Evolutionary conservation across 2,888 invertebrate genomes (phyloP).

Genomic region (Limnephilus rhombicus): DNA sequence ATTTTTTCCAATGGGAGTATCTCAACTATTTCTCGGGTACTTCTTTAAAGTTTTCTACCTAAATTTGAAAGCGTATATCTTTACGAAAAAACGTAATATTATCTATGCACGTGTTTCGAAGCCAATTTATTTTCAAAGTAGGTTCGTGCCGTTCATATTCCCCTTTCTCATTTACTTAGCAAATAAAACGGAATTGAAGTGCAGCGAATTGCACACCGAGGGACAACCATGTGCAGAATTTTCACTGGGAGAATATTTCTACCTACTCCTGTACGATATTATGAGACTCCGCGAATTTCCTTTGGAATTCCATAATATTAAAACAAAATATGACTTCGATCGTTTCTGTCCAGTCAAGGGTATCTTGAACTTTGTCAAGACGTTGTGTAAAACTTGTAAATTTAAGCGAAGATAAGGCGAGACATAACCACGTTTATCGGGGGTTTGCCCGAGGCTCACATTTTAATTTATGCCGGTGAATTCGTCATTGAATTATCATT

Average conservation of each 20-base stretch:
- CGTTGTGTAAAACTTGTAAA: too few species aligned
- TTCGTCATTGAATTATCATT: too few species aligned
- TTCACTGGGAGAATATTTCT: not conserved
- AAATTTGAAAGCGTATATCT: not conserved
- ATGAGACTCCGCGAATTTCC: not conserved
- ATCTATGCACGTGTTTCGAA: not conserved
- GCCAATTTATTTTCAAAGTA: not conserved
- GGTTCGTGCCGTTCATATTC: slow-evolving; percentile 2
- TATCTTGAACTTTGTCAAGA: not conserved
- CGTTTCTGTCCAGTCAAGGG: not conserved
- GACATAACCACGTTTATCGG: too few species aligned
- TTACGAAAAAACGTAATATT: not conserved
- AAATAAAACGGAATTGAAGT: slow-evolving; percentile 38
- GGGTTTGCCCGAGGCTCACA: too few species aligned
- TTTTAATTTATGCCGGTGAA: too few species aligned
- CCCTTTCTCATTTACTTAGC: slow-evolving; percentile 34
- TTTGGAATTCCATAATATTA: not conserved
- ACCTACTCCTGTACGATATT: not conserved
- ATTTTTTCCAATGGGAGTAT: not conserved
- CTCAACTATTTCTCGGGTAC: not conserved
- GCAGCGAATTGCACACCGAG: slow-evolving; percentile 18
- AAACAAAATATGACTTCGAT: not conserved
- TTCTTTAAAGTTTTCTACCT: not conserved
- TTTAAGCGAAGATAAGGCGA: too few species aligned
- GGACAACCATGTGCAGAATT: not conserved